Evolutionary conservation across 2,113 vertebrate species (phyloP).

Genomic region (Corythaeola cristata): DNA sequence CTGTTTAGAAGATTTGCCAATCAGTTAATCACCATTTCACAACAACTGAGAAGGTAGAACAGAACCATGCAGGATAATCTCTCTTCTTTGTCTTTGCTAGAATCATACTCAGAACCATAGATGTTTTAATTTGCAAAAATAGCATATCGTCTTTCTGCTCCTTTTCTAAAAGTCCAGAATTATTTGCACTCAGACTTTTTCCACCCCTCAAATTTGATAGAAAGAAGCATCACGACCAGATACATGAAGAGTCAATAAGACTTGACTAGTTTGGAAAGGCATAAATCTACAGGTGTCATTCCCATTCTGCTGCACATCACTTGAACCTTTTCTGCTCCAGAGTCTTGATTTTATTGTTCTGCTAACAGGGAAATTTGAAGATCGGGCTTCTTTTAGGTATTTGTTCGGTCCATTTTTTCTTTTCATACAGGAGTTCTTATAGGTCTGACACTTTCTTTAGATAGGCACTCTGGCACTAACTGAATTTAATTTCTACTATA

Average conservation of each 20-base stretch:
- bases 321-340: not conserved
- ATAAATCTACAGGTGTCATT: not conserved
- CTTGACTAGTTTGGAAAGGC: not conserved
- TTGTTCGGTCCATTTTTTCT: not conserved
- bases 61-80: not conserved
- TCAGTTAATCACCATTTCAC: not conserved
- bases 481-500: not conserved
- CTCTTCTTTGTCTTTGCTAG: not conserved
- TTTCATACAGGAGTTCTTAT: not conserved
- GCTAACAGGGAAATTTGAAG: not conserved
- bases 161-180: not conserved
- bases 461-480: not conserved
- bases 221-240: not conserved
- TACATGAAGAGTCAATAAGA: not conserved
- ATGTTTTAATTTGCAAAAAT: not conserved
- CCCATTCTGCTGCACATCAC: not conserved
- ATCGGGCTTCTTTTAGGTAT: not conserved
- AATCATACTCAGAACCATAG: not conserved
- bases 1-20: not conserved
- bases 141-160: not conserved
- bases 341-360: not conserved
- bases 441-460: not conserved
- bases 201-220: not conserved
- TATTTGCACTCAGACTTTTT: not conserved
- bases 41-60: not conserved